A percentile compares a stretch with the other conserved stretches of the same genome.
Evolutionary conservation across 2,113 vertebrate species (phyloP).

Genomic region (Notechis scutatus): DNA sequence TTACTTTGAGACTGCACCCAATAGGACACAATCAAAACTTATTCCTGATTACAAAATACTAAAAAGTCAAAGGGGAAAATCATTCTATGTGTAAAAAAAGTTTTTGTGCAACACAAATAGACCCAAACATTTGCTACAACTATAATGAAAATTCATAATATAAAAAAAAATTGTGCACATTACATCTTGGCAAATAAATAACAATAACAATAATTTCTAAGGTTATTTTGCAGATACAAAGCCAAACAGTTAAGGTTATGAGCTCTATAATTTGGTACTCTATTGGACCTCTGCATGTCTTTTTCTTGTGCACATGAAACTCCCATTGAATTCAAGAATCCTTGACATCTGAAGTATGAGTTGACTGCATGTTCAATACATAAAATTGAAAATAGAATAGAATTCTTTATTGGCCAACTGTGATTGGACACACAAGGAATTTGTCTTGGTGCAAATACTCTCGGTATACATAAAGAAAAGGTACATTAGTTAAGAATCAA

Average conservation of each 20-base stretch:
- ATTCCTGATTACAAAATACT: not conserved
- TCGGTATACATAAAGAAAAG: no score
- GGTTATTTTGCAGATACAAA: accelerated
- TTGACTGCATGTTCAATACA: not conserved
- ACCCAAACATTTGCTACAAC: not conserved
- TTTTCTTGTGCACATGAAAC: accelerated
- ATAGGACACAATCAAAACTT: not conserved
- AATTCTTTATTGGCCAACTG: no score
- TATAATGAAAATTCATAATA: not conserved
- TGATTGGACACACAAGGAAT: no score
- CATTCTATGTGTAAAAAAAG: not conserved
- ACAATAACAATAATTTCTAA: not conserved
- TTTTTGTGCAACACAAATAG: not conserved
- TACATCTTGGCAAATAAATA: accelerated
- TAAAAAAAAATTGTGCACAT: accelerated
- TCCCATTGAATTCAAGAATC: accelerated
- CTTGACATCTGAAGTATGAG: not conserved
- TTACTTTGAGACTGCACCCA: accelerated
- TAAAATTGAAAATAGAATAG: not conserved
- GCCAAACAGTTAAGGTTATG: not conserved
- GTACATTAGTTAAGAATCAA: no score
- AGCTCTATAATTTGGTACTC: accelerated
- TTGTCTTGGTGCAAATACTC: no score
- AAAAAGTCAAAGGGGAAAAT: not conserved
- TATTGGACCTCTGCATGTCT: accelerated